A percentile compares a stretch with the other conserved stretches of the same genome.
These are phyloP conservation scores for Nomada fucata DNA, from an alignment of 2,888 invertebrate species.

Conservation along the genomic window DNA sequence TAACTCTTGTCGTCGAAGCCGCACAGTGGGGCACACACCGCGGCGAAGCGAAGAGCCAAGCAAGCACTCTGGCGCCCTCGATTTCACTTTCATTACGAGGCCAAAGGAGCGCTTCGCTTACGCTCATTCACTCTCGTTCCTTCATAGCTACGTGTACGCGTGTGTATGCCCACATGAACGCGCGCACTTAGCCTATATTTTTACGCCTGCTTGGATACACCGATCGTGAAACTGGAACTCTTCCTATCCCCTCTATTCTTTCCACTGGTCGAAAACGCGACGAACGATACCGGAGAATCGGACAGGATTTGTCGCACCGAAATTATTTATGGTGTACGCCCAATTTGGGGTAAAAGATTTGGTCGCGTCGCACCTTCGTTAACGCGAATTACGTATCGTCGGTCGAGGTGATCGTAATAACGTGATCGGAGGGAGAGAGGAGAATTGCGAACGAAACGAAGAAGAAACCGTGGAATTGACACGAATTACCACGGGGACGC, in stretches of 20 bases:
- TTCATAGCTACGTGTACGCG: slow-evolving; percentile 65
- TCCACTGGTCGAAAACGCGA: not conserved
- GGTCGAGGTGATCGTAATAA: not conserved
- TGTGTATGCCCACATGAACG: slow-evolving; percentile 1
- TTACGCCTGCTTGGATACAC: slow-evolving; percentile 74
- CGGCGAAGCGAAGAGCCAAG: slow-evolving; percentile 54
- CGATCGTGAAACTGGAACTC: slow-evolving; percentile 69
- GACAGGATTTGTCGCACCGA: too few species aligned
- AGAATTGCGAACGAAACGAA: slow-evolving; percentile 16
- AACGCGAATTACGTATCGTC: not conserved
- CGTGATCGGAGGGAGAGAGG: not conserved
- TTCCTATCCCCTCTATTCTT: not conserved
- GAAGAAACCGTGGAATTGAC: slow-evolving; percentile 34
- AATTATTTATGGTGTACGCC: not conserved
- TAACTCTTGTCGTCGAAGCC: slow-evolving; percentile 44
- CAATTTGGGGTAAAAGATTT: not conserved
- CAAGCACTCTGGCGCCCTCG: slow-evolving; percentile 79
- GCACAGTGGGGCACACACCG: slow-evolving; percentile 53
- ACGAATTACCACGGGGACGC: slow-evolving; percentile 28
- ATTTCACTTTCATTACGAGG: slow-evolving; percentile 83
- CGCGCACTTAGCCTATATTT: slow-evolving; percentile 60
- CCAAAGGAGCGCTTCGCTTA: slow-evolving; percentile 77
- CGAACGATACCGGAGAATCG: not conserved
- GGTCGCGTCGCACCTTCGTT: not conserved
- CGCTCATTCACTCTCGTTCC: slow-evolving; percentile 80